These are phyloP conservation scores for Alloplasta piceator DNA, from an alignment of 2,888 invertebrate genomes.

Conservation along the genomic window DNA sequence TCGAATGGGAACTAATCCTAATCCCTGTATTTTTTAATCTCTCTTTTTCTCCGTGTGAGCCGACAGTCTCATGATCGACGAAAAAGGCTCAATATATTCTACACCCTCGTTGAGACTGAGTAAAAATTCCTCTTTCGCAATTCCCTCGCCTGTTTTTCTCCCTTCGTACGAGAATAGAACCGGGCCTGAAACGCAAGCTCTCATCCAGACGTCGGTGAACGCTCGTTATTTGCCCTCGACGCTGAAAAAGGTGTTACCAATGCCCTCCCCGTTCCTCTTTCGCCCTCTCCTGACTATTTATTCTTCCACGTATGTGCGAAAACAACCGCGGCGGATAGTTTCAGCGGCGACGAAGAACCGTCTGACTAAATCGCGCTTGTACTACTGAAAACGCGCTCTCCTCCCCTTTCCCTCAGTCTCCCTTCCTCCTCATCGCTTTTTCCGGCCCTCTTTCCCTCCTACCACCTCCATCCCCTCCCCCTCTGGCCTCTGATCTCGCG, in stretches of 20 bases:
- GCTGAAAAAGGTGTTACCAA: slow-evolving; percentile 9
- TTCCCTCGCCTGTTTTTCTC: slow-evolving; percentile 3
- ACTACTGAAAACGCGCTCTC: slow-evolving; percentile 56
- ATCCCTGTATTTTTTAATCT: no score
- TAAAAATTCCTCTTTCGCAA: neutral
- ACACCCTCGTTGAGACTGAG: neutral
- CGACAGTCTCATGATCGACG: neutral
- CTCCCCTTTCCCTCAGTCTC: neutral
- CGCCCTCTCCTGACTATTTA: no score
- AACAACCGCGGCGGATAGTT: slow-evolving; percentile 36
- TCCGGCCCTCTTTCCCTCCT: slow-evolving; percentile 25
- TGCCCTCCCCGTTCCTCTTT: neutral
- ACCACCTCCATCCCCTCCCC: slow-evolving; percentile 1
- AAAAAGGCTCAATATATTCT: neutral
- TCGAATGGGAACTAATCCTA: no score
- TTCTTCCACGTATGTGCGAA: neutral
- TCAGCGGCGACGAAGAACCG: slow-evolving; percentile 40
- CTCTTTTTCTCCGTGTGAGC: no score
- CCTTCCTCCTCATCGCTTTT: neutral
- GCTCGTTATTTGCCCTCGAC: slow-evolving; percentile 51
- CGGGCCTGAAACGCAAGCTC: slow-evolving; percentile 9
- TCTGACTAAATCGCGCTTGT: slow-evolving; percentile 56
- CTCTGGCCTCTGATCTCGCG: slow-evolving; percentile 28
- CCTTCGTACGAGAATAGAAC: slow-evolving; percentile 44
- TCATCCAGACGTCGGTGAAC: slow-evolving; percentile 37